Conservation (phyloP, 1,140 invertebrate genomes). For the Ips typographus region DNA sequence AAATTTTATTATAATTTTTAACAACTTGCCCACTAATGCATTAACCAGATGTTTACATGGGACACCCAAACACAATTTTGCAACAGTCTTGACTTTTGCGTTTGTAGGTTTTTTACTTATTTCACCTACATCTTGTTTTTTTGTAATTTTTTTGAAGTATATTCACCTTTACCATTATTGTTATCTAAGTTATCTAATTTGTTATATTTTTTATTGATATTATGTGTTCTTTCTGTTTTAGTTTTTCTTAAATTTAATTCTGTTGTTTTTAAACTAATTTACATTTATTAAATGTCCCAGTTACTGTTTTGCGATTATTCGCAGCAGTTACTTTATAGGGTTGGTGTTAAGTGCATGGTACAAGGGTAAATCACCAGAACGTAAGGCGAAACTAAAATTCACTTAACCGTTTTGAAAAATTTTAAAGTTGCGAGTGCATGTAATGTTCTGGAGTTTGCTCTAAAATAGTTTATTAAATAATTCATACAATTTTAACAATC, state of each 20-base stretch:
- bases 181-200: slow-evolving; percentile 23
- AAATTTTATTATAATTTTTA: too few species aligned
- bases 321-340: slow-evolving; percentile 11
- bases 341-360: not conserved
- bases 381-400: too few species aligned
- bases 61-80: too few species aligned
- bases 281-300: slow-evolving; percentile 13
- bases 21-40: too few species aligned
- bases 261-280: slow-evolving; percentile 32
- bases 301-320: slow-evolving; percentile 14
- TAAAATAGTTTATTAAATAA: not conserved
- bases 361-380: not conserved
- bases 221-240: slow-evolving; percentile 39
- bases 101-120: too few species aligned
- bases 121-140: too few species aligned
- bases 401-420: too few species aligned
- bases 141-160: too few species aligned
- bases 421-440: too few species aligned
- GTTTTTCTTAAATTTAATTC: slow-evolving; percentile 43
- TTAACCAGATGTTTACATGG: too few species aligned
- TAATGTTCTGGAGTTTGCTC: slow-evolving; percentile 3
- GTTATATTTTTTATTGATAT: slow-evolving; percentile 41
- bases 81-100: too few species aligned
- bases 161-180: slow-evolving; percentile 33
- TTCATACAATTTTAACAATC: not conserved